Evolutionary conservation across 2,113 vertebrate genomes (phyloP).

Genomic region (Pluvianellus socialis): DNA sequence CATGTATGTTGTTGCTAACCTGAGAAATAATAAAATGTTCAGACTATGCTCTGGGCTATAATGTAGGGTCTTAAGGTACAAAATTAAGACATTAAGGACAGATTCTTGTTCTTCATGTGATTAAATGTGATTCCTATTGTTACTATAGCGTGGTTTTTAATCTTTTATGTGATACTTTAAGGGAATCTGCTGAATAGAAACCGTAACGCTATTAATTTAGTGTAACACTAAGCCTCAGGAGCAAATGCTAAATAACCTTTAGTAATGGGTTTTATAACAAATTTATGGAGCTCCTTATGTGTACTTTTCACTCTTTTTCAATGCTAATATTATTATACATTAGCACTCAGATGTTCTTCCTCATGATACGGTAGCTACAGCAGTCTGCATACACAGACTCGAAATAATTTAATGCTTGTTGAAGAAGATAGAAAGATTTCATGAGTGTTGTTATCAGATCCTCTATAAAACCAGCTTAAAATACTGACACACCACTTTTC

Average conservation of each 20-base stretch:
- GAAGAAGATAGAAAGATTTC: background rate
- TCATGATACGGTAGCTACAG: background rate
- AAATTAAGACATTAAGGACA: background rate
- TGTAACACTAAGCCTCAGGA: slow-evolving; percentile 9
- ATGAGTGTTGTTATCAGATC: background rate
- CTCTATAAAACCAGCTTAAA: background rate
- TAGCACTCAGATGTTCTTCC: background rate
- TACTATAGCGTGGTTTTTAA: background rate
- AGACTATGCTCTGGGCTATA: background rate
- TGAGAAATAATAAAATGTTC: background rate
- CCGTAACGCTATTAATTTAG: slow-evolving; percentile 6
- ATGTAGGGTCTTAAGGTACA: background rate
- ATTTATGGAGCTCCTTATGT: slow-evolving; percentile 6
- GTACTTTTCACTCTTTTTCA: slow-evolving; percentile 1
- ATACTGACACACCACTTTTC: background rate
- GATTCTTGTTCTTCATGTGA: background rate
- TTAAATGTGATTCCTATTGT: background rate
- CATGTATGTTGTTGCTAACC: background rate
- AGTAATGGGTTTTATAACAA: slow-evolving; percentile 22
- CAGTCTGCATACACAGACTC: background rate
- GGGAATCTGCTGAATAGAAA: background rate
- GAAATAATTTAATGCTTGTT: background rate
- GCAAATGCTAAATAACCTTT: slow-evolving; percentile 40
- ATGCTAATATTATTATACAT: background rate
- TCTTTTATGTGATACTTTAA: slow-evolving; percentile 4